Evolutionary conservation across 2,797 vertebrate species (phyloP), one percentile per base, ranked within the genome.

Genomic region (Pachyuromys duprasi): DNA sequence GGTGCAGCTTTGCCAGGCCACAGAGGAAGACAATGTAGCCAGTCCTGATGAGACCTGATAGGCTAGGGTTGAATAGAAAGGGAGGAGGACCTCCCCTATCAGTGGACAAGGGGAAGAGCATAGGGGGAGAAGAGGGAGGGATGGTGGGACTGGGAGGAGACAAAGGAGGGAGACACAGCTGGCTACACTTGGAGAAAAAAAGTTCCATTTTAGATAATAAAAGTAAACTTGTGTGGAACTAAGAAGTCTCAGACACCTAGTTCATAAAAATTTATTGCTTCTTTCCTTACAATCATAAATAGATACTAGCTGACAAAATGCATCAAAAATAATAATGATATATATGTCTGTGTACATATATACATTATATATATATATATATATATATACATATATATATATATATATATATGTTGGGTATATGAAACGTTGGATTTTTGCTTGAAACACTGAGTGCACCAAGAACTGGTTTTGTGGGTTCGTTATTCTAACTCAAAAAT

Each of bases 401-500:
- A 36, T 4, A 26, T 14, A 15, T 15, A 55, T 55, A n/a, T 14
- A 70, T 72, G 17, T 22, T 39, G 69, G 78, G 36, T 5, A 83
- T 72, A 28, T 62, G 26, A 90, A 79, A 62, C 72, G 8, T 36
- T 63, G 70, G 31, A 14, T 39, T 39, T 49, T 78, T 63, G 55
- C 63, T 79, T 62, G 12, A 90, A 69, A 78, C 79, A 49, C 0
- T 49, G 63, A 78, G 13, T 26, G 36, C 28, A 79, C 33, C 62
- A 78, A 76, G 3, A 36, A 31, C 31, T 36, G 8, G 4, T 89
- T 83, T 89, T 18, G 82, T 14, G 4, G 15, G 2, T 57, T 42
- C 12, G 31, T 82, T 79, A 63, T 90, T 91, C 74, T 36, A 91
- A 22, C 82, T 96, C 39, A 86, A 87, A 96, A 94, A 95, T 63